These are phyloP conservation scores for Perccottus glenii DNA, from an alignment of 2,113 vertebrate species.

Conservation along the genomic window DNA sequence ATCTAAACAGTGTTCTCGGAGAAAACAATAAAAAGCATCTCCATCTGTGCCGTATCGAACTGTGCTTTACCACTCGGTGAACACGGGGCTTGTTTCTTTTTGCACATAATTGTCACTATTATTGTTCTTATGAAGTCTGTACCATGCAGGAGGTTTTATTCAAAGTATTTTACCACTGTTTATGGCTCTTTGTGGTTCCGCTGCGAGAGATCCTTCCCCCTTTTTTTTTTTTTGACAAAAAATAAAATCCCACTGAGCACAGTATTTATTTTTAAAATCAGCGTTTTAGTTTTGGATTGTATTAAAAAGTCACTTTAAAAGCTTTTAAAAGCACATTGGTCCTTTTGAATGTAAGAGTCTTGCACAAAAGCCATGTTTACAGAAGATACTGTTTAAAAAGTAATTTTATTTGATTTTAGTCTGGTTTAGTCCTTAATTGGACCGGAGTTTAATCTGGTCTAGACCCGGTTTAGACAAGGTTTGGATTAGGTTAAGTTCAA, in stretches of 20 bases:
- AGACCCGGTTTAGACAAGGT: too few species aligned
- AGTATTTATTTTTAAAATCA: neutral
- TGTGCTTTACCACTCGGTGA: neutral
- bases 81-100: constrained; percentile 11
- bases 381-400: neutral
- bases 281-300: neutral
- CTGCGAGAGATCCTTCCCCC: constrained; percentile 20
- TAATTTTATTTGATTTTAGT: constrained; percentile 15
- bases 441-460: too few species aligned
- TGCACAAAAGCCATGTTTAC: constrained; percentile 40
- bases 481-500: neutral
- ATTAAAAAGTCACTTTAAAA: neutral
- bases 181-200: neutral
- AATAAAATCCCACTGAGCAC: neutral
- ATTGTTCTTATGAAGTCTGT: constrained; percentile 51
- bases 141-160: constrained; percentile 1
- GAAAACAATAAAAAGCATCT: too few species aligned
- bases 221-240: neutral
- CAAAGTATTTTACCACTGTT: neutral
- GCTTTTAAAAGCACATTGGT: neutral
- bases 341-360: neutral
- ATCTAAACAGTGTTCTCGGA: too few species aligned
- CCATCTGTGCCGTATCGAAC: neutral
- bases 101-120: constrained; percentile 53
- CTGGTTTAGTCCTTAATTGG: too few species aligned